A percentile compares a stretch with the other conserved stretches of the same genome.
These are phyloP conservation scores for Melozone crissalis DNA, from an alignment of 2,113 vertebrate species.

Conservation along the genomic window DNA sequence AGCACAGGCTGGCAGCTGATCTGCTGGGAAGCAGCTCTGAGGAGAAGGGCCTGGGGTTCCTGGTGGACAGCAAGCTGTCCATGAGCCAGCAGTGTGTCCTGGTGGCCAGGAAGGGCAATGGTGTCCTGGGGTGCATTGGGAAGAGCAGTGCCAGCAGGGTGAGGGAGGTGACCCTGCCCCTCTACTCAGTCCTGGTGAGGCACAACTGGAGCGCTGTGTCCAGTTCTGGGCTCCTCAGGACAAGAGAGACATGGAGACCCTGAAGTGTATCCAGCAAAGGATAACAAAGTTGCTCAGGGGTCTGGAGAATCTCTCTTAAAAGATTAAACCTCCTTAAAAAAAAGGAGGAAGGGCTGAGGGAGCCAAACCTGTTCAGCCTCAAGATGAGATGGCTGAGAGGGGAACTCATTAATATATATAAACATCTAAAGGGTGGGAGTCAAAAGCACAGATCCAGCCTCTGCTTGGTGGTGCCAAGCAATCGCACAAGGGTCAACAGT, in stretches of 20 bases:
- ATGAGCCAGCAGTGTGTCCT: background rate
- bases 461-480: background rate
- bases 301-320: background rate
- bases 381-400: background rate
- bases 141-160: fast-evolving
- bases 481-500: background rate
- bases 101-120: background rate
- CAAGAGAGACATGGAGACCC: too few relatives aligned
- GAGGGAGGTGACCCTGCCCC: fast-evolving
- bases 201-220: background rate
- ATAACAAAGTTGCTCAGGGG: too few relatives aligned
- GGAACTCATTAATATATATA: background rate
- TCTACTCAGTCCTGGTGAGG: background rate
- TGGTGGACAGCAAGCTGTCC: background rate
- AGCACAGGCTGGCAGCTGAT: background rate
- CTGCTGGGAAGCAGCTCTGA: background rate
- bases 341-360: background rate
- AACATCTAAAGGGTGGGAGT: background rate
- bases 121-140: background rate
- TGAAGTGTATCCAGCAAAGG: background rate
- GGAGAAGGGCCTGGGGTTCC: background rate
- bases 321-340: too few relatives aligned
- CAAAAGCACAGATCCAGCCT: background rate
- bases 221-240: background rate
- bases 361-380: background rate